Conservation (phyloP, 2,113 vertebrate species). For the Pelecanoides urinatrix region DNA sequence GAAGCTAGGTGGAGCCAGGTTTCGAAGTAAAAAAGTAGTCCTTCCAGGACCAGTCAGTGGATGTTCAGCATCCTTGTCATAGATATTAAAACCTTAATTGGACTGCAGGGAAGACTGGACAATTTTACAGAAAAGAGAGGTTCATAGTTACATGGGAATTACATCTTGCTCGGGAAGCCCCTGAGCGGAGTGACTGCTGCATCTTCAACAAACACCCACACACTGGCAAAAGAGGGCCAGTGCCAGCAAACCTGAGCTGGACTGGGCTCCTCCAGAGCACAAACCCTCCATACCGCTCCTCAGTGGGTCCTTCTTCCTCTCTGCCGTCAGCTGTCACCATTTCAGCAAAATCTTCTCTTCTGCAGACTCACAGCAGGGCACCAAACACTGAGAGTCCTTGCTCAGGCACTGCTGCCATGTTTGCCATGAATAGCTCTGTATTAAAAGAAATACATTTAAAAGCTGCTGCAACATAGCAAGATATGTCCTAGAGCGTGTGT, state of each 20-base stretch:
- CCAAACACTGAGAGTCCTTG: neutral
- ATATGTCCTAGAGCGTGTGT: neutral
- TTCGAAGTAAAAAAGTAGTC: neutral
- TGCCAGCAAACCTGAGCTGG: neutral
- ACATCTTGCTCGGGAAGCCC: neutral
- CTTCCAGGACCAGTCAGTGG: neutral
- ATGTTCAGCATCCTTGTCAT: neutral
- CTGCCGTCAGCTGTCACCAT: neutral
- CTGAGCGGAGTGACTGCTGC: rapidly evolving
- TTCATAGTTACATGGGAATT: neutral
- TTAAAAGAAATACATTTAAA: neutral
- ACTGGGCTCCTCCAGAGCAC: neutral
- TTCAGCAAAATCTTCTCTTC: neutral
- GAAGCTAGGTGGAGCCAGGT: neutral
- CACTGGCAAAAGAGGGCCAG: neutral
- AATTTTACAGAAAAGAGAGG: neutral
- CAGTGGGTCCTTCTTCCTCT: neutral
- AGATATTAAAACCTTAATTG: neutral
- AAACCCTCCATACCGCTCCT: neutral
- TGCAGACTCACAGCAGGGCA: neutral
- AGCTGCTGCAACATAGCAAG: neutral
- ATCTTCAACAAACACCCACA: neutral
- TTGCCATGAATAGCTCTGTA: neutral
- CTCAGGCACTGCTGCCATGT: neutral
- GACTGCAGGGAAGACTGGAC: neutral